Evolutionary conservation across 2,888 invertebrate species (phyloP), one percentile per base, ranked within the genome.

Genomic region (Rhogogaster chlorosoma): DNA sequence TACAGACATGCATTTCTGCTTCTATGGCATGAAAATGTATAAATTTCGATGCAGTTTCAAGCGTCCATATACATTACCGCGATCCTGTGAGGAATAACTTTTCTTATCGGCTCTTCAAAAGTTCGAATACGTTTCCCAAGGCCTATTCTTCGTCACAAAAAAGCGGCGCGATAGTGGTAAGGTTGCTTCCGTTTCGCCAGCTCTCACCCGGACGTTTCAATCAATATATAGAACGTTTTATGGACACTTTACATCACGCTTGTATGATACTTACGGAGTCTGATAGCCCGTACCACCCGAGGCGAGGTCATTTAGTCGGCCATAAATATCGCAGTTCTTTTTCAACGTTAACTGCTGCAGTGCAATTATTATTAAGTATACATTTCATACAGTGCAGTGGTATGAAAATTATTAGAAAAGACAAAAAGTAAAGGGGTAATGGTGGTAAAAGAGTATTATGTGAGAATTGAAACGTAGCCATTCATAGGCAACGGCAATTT

Each of bases 151-250:
- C 38, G 36, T 12, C 57, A 61, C 57, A 80, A 80, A 80, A 61
- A 80, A 57, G 36, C 38, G 18, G 38, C 26, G 61, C 80, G 80
- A 80, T 80, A 57, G 61, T 22, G 61, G 32, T 22, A 80, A 53
- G 80, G 57, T 38, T 49, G 49, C 77, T 22, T 49, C 77, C 53
- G 53, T 22, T 38, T 49, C 29, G 12, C 36, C 7, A 49, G 26
- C 57, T 80, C 6, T 38, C 57, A 53, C 22, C 78, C 78, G 61
- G 80, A 80, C 61, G 29, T 80, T 80, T 61, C 80, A 80, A 80
- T 80, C 80, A 57, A 80, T 61, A 80, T 57, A 57, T 57, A 36
- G 80, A 61, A 80, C 18, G 57, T 22, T 80, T 80, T 80, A 80
- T 80, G 80, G 29, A 38, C 12, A 36, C 61, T 29, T 61, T 26